Conservation (phyloP, 2,797 vertebrate genomes). For the Craterocephalus amniculus region DNA sequence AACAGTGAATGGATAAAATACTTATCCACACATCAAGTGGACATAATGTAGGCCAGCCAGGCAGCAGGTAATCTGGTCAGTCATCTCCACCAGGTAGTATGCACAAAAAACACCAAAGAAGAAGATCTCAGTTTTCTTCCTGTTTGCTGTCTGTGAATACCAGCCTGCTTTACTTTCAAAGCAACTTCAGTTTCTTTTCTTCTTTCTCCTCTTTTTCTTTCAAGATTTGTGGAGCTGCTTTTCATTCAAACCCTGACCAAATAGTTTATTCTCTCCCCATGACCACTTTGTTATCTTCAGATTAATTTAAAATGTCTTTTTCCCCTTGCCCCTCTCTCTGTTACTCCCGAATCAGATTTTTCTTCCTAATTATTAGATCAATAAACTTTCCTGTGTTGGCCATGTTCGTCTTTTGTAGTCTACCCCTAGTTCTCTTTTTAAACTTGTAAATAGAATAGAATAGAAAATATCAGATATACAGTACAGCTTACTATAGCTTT, state of each 20-base stretch:
- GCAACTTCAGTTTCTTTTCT: conserved; percentile 18
- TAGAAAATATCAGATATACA: too few relatives aligned
- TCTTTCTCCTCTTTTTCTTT: conserved; percentile 24
- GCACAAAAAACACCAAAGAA: conserved; percentile 2
- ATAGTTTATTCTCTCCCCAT: not conserved
- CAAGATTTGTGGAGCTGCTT: conserved; percentile 17
- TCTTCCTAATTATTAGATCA: not conserved
- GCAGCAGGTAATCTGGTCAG: not conserved
- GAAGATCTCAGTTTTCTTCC: conserved; percentile 16
- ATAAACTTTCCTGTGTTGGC: not conserved
- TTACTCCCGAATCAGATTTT: not conserved
- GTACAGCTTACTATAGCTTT: not conserved
- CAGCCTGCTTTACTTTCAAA: conserved; percentile 51
- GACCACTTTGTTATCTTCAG: not conserved
- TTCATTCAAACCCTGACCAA: conserved; percentile 12
- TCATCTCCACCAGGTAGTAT: conserved; percentile 23
- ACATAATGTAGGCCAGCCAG: not conserved
- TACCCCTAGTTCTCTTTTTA: not conserved
- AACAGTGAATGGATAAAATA: conserved; percentile 15
- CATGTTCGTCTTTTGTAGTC: too few relatives aligned
- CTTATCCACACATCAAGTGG: conserved; percentile 7
- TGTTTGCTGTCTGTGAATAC: conserved; percentile 41
- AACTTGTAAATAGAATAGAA: not conserved
- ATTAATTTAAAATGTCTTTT: conserved; percentile 12
- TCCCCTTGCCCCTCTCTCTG: not conserved